Conservation (phyloP, 1,140 invertebrate genomes). For the Platorchestia sp. region DNA sequence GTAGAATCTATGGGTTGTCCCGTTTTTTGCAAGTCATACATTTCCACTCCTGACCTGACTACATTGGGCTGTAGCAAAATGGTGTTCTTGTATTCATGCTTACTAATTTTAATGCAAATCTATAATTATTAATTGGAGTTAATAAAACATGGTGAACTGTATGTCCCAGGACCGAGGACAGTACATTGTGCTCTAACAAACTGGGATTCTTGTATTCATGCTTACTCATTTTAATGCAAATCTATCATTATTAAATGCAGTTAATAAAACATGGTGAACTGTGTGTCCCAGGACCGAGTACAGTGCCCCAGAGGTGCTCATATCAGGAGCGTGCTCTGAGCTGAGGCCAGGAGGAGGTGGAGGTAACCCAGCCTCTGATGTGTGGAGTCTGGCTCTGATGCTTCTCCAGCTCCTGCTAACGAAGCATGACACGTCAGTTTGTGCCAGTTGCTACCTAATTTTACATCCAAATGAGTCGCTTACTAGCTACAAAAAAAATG, state of each 20-base stretch:
- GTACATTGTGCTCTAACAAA: no score
- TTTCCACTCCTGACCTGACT: no score
- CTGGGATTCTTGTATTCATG: background rate
- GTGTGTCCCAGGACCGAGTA: constrained; percentile 73
- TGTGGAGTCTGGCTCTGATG: constrained; percentile 93
- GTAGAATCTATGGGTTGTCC: no score
- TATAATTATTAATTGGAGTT: background rate
- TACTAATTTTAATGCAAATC: background rate
- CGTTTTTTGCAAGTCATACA: no score
- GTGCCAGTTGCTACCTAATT: background rate
- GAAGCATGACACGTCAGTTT: background rate
- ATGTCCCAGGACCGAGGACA: constrained; percentile 74
- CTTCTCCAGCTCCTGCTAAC: constrained; percentile 82
- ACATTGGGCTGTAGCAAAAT: no score
- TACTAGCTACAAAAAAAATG: no score
- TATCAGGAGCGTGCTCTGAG: constrained; percentile 71
- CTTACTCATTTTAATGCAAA: background rate
- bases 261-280: background rate
- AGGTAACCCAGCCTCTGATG: constrained; percentile 76
- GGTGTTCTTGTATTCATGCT: background rate
- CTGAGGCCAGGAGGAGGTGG: constrained; percentile 1
- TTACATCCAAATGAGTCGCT: background rate
- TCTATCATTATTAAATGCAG: background rate
- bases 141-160: background rate
- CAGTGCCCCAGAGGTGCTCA: constrained; percentile 87